phyloP scores from a whole-genome alignment of 2,113 vertebrate species.

The Indicator maculatus region DNA sequence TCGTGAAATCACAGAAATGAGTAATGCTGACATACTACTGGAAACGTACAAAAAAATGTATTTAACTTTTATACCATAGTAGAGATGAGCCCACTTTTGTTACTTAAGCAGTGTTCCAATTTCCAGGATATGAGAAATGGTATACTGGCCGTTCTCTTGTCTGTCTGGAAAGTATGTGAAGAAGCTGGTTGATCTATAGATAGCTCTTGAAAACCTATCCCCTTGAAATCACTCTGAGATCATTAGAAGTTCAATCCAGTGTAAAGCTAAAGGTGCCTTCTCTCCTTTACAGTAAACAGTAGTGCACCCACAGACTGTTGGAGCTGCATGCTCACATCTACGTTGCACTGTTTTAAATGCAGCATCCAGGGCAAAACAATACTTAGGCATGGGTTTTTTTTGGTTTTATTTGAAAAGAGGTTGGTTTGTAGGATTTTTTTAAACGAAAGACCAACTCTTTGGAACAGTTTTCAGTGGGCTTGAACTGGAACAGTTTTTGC shows the following conservation, averaged over 20 bases:
- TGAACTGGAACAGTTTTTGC: neutral
- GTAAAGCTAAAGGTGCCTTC: neutral
- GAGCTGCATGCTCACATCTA: neutral
- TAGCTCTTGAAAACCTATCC: slow-evolving; percentile 30
- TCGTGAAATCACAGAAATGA: neutral
- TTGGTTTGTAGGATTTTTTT: neutral
- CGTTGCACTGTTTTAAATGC: neutral
- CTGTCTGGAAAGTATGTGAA: slow-evolving; percentile 27
- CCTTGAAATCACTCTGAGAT: neutral
- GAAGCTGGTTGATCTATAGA: slow-evolving; percentile 44
- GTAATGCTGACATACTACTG: neutral
- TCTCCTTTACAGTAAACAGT: neutral
- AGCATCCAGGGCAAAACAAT: neutral
- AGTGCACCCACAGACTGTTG: neutral
- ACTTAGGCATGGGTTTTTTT: neutral
- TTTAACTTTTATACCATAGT: neutral
- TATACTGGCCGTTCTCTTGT: slow-evolving; percentile 16
- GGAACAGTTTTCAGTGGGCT: neutral
- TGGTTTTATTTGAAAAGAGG: neutral
- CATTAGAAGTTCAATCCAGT: neutral
- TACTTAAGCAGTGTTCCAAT: neutral
- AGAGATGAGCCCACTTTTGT: neutral
- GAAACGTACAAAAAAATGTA: neutral
- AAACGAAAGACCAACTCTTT: neutral
- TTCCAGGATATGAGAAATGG: neutral